These are phyloP conservation scores for Oryzaephilus surinamensis DNA, from an alignment of 1,140 invertebrate genomes.

Conservation along the genomic window DNA sequence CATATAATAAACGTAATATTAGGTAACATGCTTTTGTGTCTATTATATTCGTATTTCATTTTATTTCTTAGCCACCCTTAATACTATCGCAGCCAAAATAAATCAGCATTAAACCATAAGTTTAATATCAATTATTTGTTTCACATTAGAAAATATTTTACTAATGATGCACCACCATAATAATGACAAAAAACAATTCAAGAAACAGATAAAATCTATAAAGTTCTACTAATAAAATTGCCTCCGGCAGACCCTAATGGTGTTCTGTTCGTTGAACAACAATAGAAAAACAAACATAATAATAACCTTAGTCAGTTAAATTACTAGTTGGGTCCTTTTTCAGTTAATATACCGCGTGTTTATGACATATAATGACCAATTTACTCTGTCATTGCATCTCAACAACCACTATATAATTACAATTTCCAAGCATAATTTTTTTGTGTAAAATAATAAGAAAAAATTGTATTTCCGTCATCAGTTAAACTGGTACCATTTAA, in stretches of 20 bases:
- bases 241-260: constrained; percentile 3
- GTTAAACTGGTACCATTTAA: too few species aligned
- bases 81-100: too few species aligned
- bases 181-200: not conserved
- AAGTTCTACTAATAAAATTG: not conserved
- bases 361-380: constrained; percentile 18
- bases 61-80: too few species aligned
- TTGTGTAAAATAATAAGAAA: not conserved
- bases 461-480: too few species aligned
- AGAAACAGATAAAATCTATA: not conserved
- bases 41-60: too few species aligned
- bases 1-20: too few species aligned
- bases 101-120: too few species aligned
- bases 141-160: too few species aligned
- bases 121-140: too few species aligned
- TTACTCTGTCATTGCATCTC: constrained; percentile 16
- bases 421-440: constrained; percentile 11
- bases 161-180: not conserved
- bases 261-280: constrained; percentile 4
- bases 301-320: constrained; percentile 5
- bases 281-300: constrained; percentile 12
- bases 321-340: constrained; percentile 11
- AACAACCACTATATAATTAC: constrained; percentile 5
- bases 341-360: constrained; percentile 13
- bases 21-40: too few species aligned